phyloP scores from a whole-genome alignment of 2,888 invertebrate species.

The Tortrix viridana region DNA sequence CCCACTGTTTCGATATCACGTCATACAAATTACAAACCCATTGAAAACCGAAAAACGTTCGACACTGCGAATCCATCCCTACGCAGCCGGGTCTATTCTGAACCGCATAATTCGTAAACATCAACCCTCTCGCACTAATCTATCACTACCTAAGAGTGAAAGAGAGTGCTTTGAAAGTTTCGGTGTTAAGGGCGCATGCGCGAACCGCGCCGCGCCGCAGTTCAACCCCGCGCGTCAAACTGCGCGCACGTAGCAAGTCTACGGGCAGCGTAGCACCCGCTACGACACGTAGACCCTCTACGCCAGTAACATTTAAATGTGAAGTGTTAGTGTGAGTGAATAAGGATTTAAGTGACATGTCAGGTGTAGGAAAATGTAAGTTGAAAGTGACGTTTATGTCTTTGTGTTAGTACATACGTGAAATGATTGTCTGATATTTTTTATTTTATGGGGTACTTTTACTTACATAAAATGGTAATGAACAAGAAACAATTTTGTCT shows the following conservation, averaged over 20 bases:
- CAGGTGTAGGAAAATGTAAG: conserved; percentile 11
- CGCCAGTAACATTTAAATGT: conserved; percentile 24
- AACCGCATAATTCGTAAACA: conserved; percentile 6
- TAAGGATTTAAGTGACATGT: conserved; percentile 17
- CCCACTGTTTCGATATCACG: conserved; percentile 5
- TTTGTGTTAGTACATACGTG: neutral
- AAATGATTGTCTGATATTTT: too few species aligned
- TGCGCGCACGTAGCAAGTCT: conserved; percentile 21
- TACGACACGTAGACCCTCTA: conserved; percentile 26
- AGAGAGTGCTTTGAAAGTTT: neutral
- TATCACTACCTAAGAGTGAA: neutral
- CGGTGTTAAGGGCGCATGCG: conserved; percentile 25
- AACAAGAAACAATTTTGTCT: too few species aligned
- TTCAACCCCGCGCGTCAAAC: conserved; percentile 18
- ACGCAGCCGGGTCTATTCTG: too few species aligned
- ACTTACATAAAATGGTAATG: too few species aligned
- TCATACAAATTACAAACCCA: neutral
- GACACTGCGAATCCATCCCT: conserved; percentile 23
- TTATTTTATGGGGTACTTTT: too few species aligned
- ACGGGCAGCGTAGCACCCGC: conserved; percentile 12
- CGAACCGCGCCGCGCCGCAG: conserved; percentile 33
- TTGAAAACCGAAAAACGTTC: conserved; percentile 32
- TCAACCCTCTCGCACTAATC: neutral
- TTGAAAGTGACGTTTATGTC: conserved; percentile 10
- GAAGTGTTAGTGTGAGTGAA: conserved; percentile 26